phyloP scores from a whole-genome alignment of 1,140 invertebrate species.

The Drosophila rufa region DNA sequence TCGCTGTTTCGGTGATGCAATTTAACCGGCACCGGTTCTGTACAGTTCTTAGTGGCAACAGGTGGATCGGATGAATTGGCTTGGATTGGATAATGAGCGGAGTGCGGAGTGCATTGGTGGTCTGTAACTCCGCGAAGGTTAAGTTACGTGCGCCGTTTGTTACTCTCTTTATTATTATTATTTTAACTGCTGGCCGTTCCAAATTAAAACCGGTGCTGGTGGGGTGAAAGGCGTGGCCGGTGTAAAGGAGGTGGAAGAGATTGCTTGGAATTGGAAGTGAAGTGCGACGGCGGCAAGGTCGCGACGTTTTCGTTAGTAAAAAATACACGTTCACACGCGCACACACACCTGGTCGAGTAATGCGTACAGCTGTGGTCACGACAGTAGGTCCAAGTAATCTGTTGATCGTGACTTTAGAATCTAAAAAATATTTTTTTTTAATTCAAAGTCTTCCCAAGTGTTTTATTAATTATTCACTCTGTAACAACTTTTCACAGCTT shows the following conservation, averaged over 20 bases:
- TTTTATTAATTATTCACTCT: too few relatives aligned
- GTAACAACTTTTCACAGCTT: too few relatives aligned
- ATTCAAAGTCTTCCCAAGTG: too few relatives aligned
- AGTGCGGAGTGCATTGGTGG: constrained; percentile 9
- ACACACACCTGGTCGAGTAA: constrained; percentile 26
- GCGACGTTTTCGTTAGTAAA: constrained; percentile 46
- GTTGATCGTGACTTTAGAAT: too few relatives aligned
- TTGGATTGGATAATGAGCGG: background rate
- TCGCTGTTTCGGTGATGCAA: constrained; percentile 6
- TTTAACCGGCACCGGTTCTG: background rate
- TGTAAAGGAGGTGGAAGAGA: constrained; percentile 17
- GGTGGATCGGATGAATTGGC: constrained; percentile 1
- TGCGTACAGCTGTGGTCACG: constrained; percentile 3
- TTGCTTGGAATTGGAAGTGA: constrained; percentile 25
- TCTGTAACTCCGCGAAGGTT: constrained; percentile 22
- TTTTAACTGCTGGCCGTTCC: constrained; percentile 2
- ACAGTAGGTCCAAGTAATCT: background rate
- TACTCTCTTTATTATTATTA: constrained; percentile 22
- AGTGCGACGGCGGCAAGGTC: constrained; percentile 63
- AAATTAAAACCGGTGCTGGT: constrained; percentile 24
- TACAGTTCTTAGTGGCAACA: constrained; percentile 22
- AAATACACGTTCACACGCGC: constrained; percentile 24
- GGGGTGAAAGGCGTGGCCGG: constrained; percentile 13
- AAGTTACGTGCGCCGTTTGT: background rate
- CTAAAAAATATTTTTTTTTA: too few relatives aligned